A percentile compares a stretch with the other conserved stretches of the same genome.
These are phyloP conservation scores for Leucoraja ocellata DNA, from an alignment of 2,797 vertebrate species.

Conservation along the genomic window DNA sequence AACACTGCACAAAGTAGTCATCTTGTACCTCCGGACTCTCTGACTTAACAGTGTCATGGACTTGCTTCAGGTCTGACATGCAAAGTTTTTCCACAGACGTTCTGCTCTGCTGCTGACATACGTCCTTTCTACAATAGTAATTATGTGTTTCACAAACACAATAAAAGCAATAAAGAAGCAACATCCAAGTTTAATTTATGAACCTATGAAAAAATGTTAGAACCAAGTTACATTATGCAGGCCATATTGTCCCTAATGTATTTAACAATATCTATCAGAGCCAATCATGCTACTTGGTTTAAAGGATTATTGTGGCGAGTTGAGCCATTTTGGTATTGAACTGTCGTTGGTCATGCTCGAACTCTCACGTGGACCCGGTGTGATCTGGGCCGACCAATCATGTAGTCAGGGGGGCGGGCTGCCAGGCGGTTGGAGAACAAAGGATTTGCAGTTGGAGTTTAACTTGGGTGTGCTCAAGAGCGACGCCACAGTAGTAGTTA, in stretches of 20 bases:
- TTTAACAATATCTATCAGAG: neutral
- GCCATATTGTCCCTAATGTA: neutral
- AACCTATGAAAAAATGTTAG: neutral
- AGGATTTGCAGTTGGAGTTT: no score
- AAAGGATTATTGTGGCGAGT: no score
- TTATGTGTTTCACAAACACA: neutral
- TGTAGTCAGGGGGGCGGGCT: no score
- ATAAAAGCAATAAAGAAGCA: neutral
- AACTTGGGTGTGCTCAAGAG: no score
- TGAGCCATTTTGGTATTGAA: no score
- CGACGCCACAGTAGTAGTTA: no score
- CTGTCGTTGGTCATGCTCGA: no score
- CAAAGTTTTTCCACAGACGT: conserved; percentile 62
- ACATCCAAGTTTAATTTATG: no score
- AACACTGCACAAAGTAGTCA: conserved; percentile 62
- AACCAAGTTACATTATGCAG: neutral
- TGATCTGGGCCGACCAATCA: no score
- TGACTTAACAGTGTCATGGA: conserved; percentile 66
- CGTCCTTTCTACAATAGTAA: conserved; percentile 59
- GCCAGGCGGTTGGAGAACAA: no score
- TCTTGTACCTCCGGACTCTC: conserved; percentile 78
- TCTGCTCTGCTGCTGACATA: conserved; percentile 57
- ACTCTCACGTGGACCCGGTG: no score
- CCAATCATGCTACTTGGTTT: neutral
- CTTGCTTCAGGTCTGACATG: conserved; percentile 64